A percentile compares a stretch with the other conserved stretches of the same genome.
These are phyloP conservation scores for Schizopygopsis malacanthus DNA, from an alignment of 2,797 vertebrate species.

Conservation along the genomic window DNA sequence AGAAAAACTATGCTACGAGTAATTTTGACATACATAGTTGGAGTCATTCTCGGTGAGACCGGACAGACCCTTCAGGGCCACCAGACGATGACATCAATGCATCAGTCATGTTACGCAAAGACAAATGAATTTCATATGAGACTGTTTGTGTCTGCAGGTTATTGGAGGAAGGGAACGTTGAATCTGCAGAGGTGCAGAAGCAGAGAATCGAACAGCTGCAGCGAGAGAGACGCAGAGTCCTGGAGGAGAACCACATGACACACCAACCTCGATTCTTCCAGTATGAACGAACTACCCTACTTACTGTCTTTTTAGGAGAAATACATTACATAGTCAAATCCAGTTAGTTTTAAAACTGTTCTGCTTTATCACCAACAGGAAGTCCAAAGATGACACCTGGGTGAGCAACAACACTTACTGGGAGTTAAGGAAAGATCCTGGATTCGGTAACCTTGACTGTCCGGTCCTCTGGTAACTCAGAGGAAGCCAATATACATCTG, in stretches of 20 bases:
- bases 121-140: neutral
- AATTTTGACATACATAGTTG: neutral
- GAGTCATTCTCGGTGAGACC: neutral
- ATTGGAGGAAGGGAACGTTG: conserved; percentile 91
- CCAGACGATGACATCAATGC: conserved; percentile 22
- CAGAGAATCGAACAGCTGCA: conserved; percentile 94
- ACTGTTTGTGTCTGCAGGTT: conserved; percentile 77
- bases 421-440: conserved; percentile 88
- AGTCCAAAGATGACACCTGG: conserved; percentile 90
- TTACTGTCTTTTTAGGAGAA: neutral
- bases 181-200: conserved; percentile 92
- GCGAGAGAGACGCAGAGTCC: conserved; percentile 85
- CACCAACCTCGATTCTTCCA: conserved; percentile 95
- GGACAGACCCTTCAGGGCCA: conserved; percentile 11
- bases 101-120: conserved; percentile 1
- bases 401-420: conserved; percentile 93
- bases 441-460: conserved; percentile 87
- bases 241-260: conserved; percentile 85
- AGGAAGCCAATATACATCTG: neutral
- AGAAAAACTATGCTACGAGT: neutral
- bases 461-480: conserved; percentile 89
- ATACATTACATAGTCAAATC: neutral
- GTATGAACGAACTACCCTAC: conserved; percentile 68
- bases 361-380: conserved; percentile 75
- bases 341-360: neutral